A percentile compares a stretch with the other conserved stretches of the same genome.
These are phyloP conservation scores for Porites lobata DNA, from an alignment of 92 coral and sea anemone species.

Conservation along the genomic window DNA sequence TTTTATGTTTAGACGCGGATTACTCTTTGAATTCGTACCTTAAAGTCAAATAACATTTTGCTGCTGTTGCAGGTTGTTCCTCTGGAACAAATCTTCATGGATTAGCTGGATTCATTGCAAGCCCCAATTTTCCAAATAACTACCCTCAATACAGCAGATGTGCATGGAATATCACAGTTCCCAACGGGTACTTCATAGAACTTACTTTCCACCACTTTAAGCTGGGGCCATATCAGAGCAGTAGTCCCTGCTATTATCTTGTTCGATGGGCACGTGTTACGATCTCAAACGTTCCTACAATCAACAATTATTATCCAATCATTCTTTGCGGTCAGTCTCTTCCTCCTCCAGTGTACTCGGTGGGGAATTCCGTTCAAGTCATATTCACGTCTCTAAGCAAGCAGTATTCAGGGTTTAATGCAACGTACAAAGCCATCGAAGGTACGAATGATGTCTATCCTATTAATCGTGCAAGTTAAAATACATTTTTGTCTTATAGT, in stretches of 20 bases:
- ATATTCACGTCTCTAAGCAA: neutral
- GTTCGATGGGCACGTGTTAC: neutral
- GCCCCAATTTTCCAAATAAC: conserved; percentile 26
- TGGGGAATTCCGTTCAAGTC: conserved; percentile 8
- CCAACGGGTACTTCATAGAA: conserved; percentile 14
- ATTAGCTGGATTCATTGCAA: conserved; percentile 8
- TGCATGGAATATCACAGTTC: conserved; percentile 42
- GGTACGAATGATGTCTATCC: too few species aligned
- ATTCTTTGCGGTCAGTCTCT: neutral
- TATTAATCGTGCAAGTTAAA: too few species aligned
- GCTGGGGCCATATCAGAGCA: neutral
- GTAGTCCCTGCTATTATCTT: too few species aligned
- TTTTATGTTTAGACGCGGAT: too few species aligned
- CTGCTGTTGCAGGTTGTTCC: too few species aligned
- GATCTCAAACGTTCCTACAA: neutral
- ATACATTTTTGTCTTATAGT: too few species aligned
- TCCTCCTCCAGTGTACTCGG: neutral
- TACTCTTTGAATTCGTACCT: too few species aligned
- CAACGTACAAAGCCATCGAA: neutral
- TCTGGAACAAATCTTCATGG: neutral
- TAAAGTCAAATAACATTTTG: too few species aligned
- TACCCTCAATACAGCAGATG: neutral
- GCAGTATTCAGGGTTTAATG: neutral
- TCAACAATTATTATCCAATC: too few species aligned
- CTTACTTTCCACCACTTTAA: neutral